Percentiles rank a stretch among this genome's conserved stretches.
Conservation (phyloP, 2,113 vertebrate species). For the Rhynchomys soricoides region DNA sequence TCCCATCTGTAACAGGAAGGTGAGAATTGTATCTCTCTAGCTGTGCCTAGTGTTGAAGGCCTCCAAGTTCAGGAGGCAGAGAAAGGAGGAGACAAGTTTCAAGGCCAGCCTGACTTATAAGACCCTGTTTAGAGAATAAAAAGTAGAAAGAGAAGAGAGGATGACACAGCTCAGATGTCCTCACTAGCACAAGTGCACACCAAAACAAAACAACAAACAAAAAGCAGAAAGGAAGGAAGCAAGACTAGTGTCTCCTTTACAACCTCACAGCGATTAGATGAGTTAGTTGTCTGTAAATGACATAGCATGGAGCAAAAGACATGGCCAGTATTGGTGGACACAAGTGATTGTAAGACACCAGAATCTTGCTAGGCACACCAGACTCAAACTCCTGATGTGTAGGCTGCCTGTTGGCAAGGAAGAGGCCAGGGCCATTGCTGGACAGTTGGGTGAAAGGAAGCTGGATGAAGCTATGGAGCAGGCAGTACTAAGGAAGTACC, state of each 20-base stretch:
- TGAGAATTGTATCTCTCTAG: neutral
- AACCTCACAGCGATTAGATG: neutral
- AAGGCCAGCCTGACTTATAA: neutral
- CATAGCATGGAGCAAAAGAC: neutral
- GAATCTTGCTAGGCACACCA: neutral
- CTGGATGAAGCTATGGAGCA: neutral
- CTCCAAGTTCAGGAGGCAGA: neutral
- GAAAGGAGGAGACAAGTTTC: neutral
- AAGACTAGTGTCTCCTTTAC: neutral
- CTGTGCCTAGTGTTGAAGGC: too few species aligned
- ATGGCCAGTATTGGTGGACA: neutral
- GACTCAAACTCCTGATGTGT: neutral
- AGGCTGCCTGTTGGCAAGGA: neutral
- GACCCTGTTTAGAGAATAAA: neutral
- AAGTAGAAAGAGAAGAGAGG: neutral
- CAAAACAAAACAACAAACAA: too few species aligned
- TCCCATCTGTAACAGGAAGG: neutral
- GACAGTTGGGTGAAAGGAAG: neutral
- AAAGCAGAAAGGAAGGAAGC: neutral
- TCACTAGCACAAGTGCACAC: neutral
- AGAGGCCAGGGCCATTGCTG: neutral
- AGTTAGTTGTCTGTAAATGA: neutral
- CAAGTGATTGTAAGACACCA: neutral
- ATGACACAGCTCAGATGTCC: neutral
- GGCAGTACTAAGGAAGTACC: neutral